phyloP scores from a whole-genome alignment of 1,140 invertebrate species.

The Neomicropteryx cornuta region DNA sequence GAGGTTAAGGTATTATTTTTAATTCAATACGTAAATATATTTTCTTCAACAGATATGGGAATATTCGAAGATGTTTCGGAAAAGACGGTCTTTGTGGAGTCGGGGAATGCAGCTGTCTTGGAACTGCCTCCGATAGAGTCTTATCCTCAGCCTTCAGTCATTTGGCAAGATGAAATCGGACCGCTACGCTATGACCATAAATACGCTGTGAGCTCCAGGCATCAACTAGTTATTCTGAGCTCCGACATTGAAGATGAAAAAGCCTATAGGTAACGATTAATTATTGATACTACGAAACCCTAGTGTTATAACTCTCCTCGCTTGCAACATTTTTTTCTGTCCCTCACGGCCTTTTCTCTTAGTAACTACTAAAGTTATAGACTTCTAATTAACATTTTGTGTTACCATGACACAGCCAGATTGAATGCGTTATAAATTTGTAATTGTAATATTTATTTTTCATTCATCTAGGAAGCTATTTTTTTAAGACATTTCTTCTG shows the following conservation, averaged over 20 bases:
- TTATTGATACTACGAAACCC: slow-evolving; percentile 1
- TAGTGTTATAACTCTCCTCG: not conserved
- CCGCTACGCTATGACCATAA: slow-evolving; percentile 66
- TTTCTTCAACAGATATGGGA: slow-evolving; percentile 59
- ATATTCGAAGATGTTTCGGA: slow-evolving; percentile 62
- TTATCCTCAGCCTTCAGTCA: slow-evolving; percentile 68
- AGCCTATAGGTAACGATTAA: slow-evolving; percentile 51
- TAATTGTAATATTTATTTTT: too few relatives aligned
- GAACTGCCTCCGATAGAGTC: slow-evolving; percentile 72
- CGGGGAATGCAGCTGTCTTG: slow-evolving; percentile 71
- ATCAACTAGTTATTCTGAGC: slow-evolving; percentile 72
- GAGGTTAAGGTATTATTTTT: slow-evolving; percentile 4
- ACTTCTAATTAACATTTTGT: not conserved
- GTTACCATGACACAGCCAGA: too few relatives aligned
- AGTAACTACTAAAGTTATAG: too few relatives aligned
- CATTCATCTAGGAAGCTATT: too few relatives aligned
- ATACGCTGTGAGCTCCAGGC: slow-evolving; percentile 60
- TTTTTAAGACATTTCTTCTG: too few relatives aligned
- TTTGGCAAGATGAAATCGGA: slow-evolving; percentile 69
- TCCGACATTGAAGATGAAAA: slow-evolving; percentile 58
- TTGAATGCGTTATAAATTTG: too few relatives aligned
- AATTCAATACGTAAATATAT: slow-evolving; percentile 2
- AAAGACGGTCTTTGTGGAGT: slow-evolving; percentile 52
- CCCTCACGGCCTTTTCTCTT: too few relatives aligned
- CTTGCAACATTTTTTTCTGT: not conserved